Percentiles rank a stretch among this genome's conserved stretches.
Evolutionary conservation across 2,113 vertebrate species (phyloP).

Genomic region (Ciconia boyciana): DNA sequence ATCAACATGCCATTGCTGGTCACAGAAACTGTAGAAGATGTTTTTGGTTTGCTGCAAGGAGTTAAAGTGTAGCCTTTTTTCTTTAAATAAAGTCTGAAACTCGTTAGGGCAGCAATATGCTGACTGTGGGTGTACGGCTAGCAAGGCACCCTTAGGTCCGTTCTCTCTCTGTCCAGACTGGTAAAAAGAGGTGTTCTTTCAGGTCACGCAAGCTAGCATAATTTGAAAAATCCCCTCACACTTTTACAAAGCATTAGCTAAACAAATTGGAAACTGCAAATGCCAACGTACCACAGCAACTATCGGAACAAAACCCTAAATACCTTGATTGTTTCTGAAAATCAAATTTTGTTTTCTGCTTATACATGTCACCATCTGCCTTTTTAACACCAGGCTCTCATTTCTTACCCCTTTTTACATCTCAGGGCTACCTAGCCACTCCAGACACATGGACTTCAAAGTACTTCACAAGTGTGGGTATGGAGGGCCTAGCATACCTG

Average conservation of each 20-base stretch:
- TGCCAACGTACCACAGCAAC: accelerated
- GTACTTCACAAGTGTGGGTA: background rate
- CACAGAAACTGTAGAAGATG: background rate
- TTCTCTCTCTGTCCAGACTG: background rate
- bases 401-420: background rate
- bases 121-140: background rate
- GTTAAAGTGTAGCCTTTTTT: background rate
- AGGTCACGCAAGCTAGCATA: background rate
- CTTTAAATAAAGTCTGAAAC: background rate
- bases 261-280: background rate
- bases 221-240: background rate
- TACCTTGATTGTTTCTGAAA: background rate
- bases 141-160: background rate
- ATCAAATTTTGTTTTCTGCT: background rate
- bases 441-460: background rate
- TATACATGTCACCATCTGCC: background rate
- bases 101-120: background rate
- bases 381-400: background rate
- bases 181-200: background rate
- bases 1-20: background rate
- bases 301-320: background rate
- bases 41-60: background rate
- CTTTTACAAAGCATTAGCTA: background rate
- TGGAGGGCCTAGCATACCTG: background rate
- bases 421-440: background rate